phyloP scores from a whole-genome alignment of 1,140 invertebrate species.

The Pentalonia nigronervosa region DNA sequence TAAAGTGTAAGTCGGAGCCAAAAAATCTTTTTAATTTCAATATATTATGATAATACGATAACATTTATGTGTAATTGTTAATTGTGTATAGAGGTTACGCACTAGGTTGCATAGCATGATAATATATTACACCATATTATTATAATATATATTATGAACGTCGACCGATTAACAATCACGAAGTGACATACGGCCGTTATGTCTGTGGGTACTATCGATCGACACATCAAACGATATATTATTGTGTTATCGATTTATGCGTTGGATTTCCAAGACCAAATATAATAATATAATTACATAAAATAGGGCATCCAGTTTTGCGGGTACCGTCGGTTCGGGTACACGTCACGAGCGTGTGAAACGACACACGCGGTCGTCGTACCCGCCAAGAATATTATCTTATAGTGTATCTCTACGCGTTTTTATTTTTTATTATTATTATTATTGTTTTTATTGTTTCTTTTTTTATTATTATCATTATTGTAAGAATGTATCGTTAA shows the following conservation, averaged over 20 bases:
- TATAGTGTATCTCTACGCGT: neutral
- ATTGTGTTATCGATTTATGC: neutral
- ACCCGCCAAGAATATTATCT: neutral
- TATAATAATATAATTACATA: neutral
- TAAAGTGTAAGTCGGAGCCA: constrained; percentile 9
- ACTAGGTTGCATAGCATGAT: neutral
- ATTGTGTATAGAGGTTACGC: neutral
- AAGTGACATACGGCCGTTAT: neutral
- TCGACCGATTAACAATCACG: neutral
- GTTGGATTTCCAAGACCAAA: constrained; percentile 29
- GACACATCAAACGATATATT: neutral
- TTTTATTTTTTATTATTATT: neutral
- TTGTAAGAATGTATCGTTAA: neutral
- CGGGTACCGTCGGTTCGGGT: neutral
- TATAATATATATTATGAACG: neutral
- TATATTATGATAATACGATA: neutral
- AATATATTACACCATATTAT: neutral
- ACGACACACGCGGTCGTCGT: neutral
- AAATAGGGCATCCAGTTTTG: neutral
- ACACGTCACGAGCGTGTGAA: neutral
- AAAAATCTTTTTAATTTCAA: constrained; percentile 41
- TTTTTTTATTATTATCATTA: neutral
- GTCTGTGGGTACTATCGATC: neutral
- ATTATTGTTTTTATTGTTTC: neutral
- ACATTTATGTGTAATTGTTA: too few relatives aligned